phyloP scores from a whole-genome alignment of 2,113 vertebrate genomes.

The Anoplopoma fimbria region DNA sequence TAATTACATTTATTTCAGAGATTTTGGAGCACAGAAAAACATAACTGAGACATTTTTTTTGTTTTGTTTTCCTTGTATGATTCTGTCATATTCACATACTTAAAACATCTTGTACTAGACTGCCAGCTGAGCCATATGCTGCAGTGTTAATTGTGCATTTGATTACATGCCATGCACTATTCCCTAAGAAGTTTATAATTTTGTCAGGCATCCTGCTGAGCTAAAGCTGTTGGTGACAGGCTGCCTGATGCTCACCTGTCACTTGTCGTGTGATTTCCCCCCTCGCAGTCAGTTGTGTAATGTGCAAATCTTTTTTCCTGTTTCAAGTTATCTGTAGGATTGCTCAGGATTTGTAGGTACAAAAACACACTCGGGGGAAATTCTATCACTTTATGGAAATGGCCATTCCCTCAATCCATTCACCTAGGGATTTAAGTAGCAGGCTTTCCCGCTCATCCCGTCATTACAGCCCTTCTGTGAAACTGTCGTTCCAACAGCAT shows the following conservation, averaged over 20 bases:
- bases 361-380: conserved; percentile 52
- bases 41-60: neutral
- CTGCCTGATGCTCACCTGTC: conserved; percentile 53
- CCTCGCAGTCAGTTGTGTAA: conserved; percentile 37
- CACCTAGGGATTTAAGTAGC: conserved; percentile 60
- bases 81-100: conserved; percentile 36
- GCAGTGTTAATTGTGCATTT: conserved; percentile 67
- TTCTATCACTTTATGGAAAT: conserved; percentile 72
- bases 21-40: neutral
- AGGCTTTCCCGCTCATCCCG: conserved; percentile 34
- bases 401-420: conserved; percentile 62
- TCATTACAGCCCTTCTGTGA: conserved; percentile 54
- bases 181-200: conserved; percentile 61
- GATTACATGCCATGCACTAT: conserved; percentile 58
- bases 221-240: conserved; percentile 44
- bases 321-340: conserved; percentile 56
- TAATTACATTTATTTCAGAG: neutral
- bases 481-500: conserved; percentile 16
- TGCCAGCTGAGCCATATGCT: conserved; percentile 70
- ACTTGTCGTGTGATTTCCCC: conserved; percentile 30
- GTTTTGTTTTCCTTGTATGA: neutral
- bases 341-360: conserved; percentile 60
- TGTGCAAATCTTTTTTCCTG: conserved; percentile 47
- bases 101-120: conserved; percentile 14
- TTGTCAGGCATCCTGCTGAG: conserved; percentile 60